Evolutionary conservation across 2,888 invertebrate genomes (phyloP).

Genomic region (Stenotaenia linearis): DNA sequence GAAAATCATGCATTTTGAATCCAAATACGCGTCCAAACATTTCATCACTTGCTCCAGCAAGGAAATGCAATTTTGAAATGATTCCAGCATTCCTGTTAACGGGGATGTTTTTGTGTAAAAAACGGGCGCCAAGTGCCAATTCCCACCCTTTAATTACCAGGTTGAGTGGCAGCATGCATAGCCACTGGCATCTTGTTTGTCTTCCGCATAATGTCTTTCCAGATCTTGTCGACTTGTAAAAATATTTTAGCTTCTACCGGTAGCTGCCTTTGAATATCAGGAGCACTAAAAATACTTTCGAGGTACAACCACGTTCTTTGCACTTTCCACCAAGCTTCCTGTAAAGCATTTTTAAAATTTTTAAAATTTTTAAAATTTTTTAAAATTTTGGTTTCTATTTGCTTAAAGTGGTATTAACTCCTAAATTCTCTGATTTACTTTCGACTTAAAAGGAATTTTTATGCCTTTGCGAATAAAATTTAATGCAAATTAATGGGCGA

Average conservation of each 20-base stretch:
- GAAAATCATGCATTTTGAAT: slow-evolving; percentile 80
- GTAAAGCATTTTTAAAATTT: too few species aligned
- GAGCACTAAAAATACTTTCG: slow-evolving; percentile 50
- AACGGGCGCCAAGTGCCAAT: too few species aligned
- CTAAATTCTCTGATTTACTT: too few species aligned
- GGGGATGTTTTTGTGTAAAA: too few species aligned
- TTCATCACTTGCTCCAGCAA: slow-evolving; percentile 82
- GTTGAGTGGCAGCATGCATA: slow-evolving; percentile 69
- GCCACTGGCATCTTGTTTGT: slow-evolving; percentile 74
- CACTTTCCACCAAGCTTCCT: slow-evolving; percentile 54
- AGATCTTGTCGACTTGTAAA: slow-evolving; percentile 77
- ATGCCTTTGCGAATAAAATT: too few species aligned
- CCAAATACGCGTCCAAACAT: slow-evolving; percentile 81
- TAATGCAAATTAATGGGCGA: not conserved
- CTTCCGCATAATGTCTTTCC: slow-evolving; percentile 80
- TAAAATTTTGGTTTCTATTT: too few species aligned
- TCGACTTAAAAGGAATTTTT: too few species aligned
- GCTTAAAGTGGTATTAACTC: too few species aligned
- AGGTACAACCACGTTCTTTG: slow-evolving; percentile 48
- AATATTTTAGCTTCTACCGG: slow-evolving; percentile 51
- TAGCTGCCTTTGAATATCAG: slow-evolving; percentile 49
- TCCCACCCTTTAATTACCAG: slow-evolving; percentile 44
- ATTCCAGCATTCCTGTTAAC: slow-evolving; percentile 57
- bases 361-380: too few species aligned
- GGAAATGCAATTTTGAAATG: slow-evolving; percentile 63